Conservation (phyloP, 2,888 invertebrate genomes). For the Eilema depressum region DNA sequence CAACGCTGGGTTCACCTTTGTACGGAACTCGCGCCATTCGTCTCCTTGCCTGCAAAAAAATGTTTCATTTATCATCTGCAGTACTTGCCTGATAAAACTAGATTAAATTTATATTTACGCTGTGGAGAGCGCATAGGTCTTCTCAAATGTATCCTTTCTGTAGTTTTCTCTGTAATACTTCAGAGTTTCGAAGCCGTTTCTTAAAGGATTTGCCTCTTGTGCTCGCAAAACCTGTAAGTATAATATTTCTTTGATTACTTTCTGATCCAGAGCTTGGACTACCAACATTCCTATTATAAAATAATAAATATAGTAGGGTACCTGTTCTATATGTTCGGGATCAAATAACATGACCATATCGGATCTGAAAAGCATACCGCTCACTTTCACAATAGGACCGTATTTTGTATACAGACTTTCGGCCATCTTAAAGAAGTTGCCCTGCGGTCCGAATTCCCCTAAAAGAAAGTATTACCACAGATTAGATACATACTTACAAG, state of each 20-base stretch:
- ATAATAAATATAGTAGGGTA: conserved; percentile 33
- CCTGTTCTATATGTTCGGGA: conserved; percentile 71
- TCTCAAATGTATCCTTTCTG: conserved; percentile 17
- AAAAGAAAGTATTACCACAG: conserved; percentile 35
- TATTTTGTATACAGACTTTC: conserved; percentile 63
- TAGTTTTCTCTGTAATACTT: conserved; percentile 19
- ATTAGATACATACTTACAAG: too few relatives aligned
- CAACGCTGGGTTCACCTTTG: conserved; percentile 89
- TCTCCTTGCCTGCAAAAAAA: conserved; percentile 85
- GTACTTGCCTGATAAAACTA: not conserved
- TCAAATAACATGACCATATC: conserved; percentile 71
- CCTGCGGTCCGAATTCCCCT: conserved; percentile 70
- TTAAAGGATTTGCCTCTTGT: conserved; percentile 18
- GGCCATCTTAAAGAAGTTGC: conserved; percentile 62
- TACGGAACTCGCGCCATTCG: conserved; percentile 89
- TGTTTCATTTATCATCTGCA: not conserved
- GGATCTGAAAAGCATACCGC: conserved; percentile 68
- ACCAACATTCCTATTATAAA: not conserved
- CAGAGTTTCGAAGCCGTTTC: conserved; percentile 23
- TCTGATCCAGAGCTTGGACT: not conserved
- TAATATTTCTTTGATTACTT: not conserved
- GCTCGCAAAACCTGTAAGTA: conserved; percentile 15
- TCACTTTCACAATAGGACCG: conserved; percentile 73
- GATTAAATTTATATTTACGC: conserved; percentile 12
- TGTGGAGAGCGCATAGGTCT: conserved; percentile 17